Evolutionary conservation across 1,140 invertebrate species (phyloP), one percentile per base, ranked within the genome.

Genomic region (Teleogryllus occipitalis): DNA sequence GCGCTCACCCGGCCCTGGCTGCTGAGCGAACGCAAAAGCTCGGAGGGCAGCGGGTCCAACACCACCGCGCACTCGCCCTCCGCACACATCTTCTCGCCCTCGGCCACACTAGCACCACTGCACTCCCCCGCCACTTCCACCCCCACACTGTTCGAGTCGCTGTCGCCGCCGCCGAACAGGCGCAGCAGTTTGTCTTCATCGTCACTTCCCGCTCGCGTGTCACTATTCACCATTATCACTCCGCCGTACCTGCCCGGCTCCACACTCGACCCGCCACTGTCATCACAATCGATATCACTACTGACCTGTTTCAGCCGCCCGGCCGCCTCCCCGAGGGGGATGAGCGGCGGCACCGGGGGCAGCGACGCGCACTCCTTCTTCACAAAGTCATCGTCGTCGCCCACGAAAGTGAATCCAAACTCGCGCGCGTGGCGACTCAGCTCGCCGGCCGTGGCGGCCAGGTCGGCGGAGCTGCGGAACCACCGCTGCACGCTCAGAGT

Each of bases 41-140:
- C 81, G 75, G 49, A 75, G 75, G 80, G 81, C 77, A 83, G 47
- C 49, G 81, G 79, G 74, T 80, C 81, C n/a, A 81, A 79, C 79
- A 81, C 80, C 48, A 81, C 82, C n/a, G 75, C 54, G 72, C 78
- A 83, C 54, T 81, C 77, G 8, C 49, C 54, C 74, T 81, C 73
- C 72, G 22, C 75, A 39, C 39, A 22, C 65, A 39, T 8, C 78
- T 46, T 27, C 48, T 47, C 22, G 8, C 18, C 48, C 21, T 47
- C 8, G n/a, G 10, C 22, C 46, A 77, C 76, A 77, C 47, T 22
- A 39, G 21, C 15, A 39, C 27, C 76, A 77, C 48, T 54, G 21
- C 48, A 73, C 77, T 78, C 74, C 10, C 21, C 21, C 21, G 10
- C 21, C 10, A 14, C 21, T 21, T 75, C 74, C 21, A 14, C 74